A percentile compares a stretch with the other conserved stretches of the same genome.
phyloP scores from a whole-genome alignment of 2,888 invertebrate species.

The Lacanobia oleracea region DNA sequence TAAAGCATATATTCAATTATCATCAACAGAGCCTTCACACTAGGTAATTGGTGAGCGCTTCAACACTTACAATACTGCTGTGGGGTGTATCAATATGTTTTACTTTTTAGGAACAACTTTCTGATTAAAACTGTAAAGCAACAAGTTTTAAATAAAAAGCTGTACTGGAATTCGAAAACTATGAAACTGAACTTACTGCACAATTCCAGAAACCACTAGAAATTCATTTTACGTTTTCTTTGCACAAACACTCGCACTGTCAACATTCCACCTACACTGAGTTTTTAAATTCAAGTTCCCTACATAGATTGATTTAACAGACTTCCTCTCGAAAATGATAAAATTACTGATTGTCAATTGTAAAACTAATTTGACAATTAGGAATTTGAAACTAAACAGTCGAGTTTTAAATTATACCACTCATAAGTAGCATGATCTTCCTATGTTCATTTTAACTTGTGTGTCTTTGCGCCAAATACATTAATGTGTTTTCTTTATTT shows the following conservation, averaged over 20 bases:
- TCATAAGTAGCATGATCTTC: background rate
- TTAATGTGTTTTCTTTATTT: background rate
- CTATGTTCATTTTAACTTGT: background rate
- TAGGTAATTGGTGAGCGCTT: slow-evolving; percentile 84
- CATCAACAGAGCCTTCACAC: slow-evolving; percentile 80
- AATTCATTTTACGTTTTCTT: background rate
- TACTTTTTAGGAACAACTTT: background rate
- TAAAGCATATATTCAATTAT: slow-evolving; percentile 88
- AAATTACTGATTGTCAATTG: background rate
- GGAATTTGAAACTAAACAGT: too few species aligned
- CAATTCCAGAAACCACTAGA: background rate
- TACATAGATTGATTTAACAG: background rate
- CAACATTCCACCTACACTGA: too few species aligned
- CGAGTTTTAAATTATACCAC: background rate
- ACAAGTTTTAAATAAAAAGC: background rate
- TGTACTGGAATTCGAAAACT: background rate
- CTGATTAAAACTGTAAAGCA: background rate
- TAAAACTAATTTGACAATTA: too few species aligned
- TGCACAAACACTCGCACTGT: too few species aligned
- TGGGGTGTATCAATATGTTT: slow-evolving; percentile 61
- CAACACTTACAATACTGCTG: slow-evolving; percentile 73
- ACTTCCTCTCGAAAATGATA: background rate
- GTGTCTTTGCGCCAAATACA: background rate
- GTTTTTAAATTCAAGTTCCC: too few species aligned
- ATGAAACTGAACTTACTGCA: too few species aligned